Conservation (phyloP, 2,888 invertebrate species). For the Dryobotodes eremita region DNA sequence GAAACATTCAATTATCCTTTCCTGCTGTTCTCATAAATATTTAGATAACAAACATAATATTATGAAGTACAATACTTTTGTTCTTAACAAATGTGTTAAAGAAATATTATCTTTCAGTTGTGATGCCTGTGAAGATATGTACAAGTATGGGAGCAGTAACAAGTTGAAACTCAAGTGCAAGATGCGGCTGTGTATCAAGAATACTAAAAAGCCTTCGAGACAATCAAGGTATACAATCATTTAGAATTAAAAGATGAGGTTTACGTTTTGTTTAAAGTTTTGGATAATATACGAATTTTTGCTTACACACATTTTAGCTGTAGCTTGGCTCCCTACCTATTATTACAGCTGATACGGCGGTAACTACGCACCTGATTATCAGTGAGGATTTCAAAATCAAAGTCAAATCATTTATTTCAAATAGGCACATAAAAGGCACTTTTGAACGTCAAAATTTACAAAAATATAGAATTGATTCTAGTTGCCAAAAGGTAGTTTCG, state of each 20-base stretch:
- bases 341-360: too few species aligned
- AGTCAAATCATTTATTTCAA: too few species aligned
- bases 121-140: constrained; percentile 89
- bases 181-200: constrained; percentile 88
- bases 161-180: constrained; percentile 89
- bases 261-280: too few species aligned
- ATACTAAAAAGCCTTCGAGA: constrained; percentile 79
- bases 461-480: too few species aligned
- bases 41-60: constrained; percentile 54
- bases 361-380: neutral
- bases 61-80: constrained; percentile 58
- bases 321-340: too few species aligned
- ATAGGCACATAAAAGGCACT: too few species aligned
- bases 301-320: too few species aligned
- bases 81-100: constrained; percentile 23
- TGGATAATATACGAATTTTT: too few species aligned
- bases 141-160: constrained; percentile 89
- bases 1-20: constrained; percentile 24
- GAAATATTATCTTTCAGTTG: constrained; percentile 78
- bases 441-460: too few species aligned
- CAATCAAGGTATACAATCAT: constrained; percentile 80
- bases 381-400: neutral
- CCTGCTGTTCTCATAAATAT: constrained; percentile 52
- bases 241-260: neutral
- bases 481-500: too few species aligned